Percentiles rank a stretch among this genome's conserved stretches.
phyloP scores from a whole-genome alignment of 2,113 vertebrate genomes.

The Poeciliopsis retropinna region DNA sequence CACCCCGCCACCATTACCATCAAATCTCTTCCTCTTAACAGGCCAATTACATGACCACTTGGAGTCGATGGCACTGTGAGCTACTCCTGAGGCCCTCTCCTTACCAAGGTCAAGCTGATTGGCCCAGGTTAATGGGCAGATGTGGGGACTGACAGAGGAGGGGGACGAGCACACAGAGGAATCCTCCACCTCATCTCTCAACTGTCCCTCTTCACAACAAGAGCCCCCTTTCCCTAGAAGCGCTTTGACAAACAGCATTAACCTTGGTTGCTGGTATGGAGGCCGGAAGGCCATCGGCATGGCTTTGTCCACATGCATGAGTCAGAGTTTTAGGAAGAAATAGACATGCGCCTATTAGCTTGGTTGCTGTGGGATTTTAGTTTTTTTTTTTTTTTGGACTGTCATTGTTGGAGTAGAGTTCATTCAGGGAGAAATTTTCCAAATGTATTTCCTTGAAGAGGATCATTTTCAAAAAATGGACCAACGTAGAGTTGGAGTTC shows the following conservation, averaged over 20 bases:
- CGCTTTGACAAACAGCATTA: constrained; percentile 76
- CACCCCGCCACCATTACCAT: neutral
- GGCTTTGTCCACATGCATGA: constrained; percentile 10
- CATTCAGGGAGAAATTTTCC: neutral
- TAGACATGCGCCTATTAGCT: neutral
- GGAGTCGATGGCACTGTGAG: constrained; percentile 71
- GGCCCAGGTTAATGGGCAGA: constrained; percentile 81
- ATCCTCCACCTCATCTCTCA: constrained; percentile 75
- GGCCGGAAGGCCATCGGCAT: constrained; percentile 12
- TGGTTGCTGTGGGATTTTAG: neutral
- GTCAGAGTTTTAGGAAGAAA: neutral
- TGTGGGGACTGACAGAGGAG: constrained; percentile 70
- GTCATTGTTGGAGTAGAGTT: neutral
- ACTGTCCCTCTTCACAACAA: constrained; percentile 78
- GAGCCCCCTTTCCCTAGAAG: constrained; percentile 69
- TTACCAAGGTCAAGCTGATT: constrained; percentile 82
- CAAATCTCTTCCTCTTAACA: constrained; percentile 66
- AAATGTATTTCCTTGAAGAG: neutral
- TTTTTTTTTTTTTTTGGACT: neutral
- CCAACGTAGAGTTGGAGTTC: neutral
- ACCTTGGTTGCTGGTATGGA: constrained; percentile 62
- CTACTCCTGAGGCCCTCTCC: constrained; percentile 71
- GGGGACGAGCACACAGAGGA: constrained; percentile 78
- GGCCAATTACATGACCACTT: constrained; percentile 80
- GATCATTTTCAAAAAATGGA: neutral